Conservation (phyloP, 2,888 invertebrate species). For the Thyatira batis region DNA sequence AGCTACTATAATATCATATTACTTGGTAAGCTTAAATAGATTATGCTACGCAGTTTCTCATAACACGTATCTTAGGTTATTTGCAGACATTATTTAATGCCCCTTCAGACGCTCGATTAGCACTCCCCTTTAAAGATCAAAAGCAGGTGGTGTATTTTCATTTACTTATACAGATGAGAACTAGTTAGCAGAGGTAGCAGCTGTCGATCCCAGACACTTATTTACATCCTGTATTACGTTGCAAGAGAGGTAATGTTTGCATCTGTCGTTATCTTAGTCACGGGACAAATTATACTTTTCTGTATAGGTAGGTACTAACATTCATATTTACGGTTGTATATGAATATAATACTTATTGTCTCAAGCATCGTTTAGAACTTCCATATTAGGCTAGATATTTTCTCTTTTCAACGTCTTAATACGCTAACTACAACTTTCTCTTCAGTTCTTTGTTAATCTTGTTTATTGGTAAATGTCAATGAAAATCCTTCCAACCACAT, state of each 20-base stretch:
- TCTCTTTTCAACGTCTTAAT: too few species aligned
- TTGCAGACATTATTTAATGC: constrained; percentile 12
- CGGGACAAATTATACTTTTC: background rate
- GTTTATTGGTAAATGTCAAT: too few species aligned
- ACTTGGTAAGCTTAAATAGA: too few species aligned
- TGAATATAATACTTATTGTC: too few species aligned
- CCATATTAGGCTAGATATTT: too few species aligned
- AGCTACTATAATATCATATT: too few species aligned
- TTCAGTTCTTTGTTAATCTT: too few species aligned
- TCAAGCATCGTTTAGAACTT: too few species aligned
- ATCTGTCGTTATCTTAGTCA: background rate
- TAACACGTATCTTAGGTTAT: constrained; percentile 8
- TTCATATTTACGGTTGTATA: too few species aligned
- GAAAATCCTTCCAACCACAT: too few species aligned
- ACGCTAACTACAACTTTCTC: too few species aligned
- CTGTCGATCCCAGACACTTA: background rate
- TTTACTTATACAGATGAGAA: constrained; percentile 1
- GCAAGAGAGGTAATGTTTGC: background rate
- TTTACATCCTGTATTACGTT: constrained; percentile 3
- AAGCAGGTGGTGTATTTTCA: constrained; percentile 2
- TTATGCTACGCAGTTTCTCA: background rate
- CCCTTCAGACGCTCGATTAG: background rate
- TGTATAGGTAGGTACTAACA: too few species aligned
- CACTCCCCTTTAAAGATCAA: constrained; percentile 4
- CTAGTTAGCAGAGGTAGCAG: background rate